These are phyloP conservation scores for Salpingus planirostris DNA, from an alignment of 2,888 invertebrate genomes.

Conservation along the genomic window DNA sequence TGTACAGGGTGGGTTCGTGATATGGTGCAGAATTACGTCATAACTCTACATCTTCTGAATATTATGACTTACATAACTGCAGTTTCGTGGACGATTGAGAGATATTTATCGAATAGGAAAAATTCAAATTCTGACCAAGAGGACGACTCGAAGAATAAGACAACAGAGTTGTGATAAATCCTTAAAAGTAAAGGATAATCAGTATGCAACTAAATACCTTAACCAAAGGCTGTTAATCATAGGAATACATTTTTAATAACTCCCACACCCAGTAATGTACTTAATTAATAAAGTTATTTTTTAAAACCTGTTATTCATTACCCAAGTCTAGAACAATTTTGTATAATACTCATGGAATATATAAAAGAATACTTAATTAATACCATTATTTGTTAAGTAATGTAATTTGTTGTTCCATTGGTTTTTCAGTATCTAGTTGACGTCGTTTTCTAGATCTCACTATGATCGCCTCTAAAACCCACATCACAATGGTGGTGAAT, in stretches of 20 bases:
- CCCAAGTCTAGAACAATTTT: too few species aligned
- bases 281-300: too few species aligned
- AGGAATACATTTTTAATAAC: too few species aligned
- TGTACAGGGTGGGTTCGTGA: constrained; percentile 57
- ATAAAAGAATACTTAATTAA: constrained; percentile 1
- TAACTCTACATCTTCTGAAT: constrained; percentile 57
- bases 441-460: background rate
- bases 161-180: too few species aligned
- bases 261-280: too few species aligned
- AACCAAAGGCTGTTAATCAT: too few species aligned
- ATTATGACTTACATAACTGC: constrained; percentile 56
- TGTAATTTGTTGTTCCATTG: constrained; percentile 4
- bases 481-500: constrained; percentile 48
- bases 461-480: constrained; percentile 44
- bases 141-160: background rate
- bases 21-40: constrained; percentile 47
- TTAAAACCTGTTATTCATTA: too few species aligned
- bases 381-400: constrained; percentile 6
- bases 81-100: constrained; percentile 54
- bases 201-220: too few species aligned
- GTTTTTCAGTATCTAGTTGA: background rate
- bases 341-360: too few species aligned
- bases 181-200: too few species aligned
- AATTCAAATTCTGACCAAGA: background rate
- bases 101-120: constrained; percentile 25